Evolutionary conservation across 2,888 invertebrate genomes (phyloP).

Genomic region (Glaucopsyche alexis): DNA sequence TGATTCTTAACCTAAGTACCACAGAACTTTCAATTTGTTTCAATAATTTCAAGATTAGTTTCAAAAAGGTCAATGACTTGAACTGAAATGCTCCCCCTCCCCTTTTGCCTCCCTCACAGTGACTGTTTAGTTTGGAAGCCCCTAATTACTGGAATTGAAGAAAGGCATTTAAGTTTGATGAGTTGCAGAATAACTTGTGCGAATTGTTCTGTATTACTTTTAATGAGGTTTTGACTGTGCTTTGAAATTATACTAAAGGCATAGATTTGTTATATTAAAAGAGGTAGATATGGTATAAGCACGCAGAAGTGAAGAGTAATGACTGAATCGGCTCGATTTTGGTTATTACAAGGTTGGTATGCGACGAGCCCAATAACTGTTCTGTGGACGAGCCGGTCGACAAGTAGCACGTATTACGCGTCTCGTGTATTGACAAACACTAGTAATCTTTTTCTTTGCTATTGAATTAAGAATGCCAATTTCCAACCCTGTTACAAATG

Average conservation of each 20-base stretch:
- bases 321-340: too few species aligned
- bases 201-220: slow-evolving; percentile 26
- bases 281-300: too few species aligned
- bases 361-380: too few species aligned
- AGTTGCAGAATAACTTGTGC: slow-evolving; percentile 32
- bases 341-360: too few species aligned
- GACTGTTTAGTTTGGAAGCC: slow-evolving; percentile 31
- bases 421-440: too few species aligned
- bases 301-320: too few species aligned
- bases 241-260: background rate
- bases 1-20: background rate
- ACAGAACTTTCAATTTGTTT: background rate
- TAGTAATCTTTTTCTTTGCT: too few species aligned
- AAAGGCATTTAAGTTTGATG: slow-evolving; percentile 33
- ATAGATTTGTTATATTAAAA: too few species aligned
- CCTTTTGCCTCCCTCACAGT: background rate
- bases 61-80: background rate
- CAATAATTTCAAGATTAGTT: slow-evolving; percentile 5
- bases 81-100: background rate
- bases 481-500: too few species aligned
- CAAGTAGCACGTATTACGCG: too few species aligned
- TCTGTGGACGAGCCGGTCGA: too few species aligned
- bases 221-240: slow-evolving; percentile 19
- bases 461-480: too few species aligned
- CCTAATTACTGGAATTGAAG: slow-evolving; percentile 34